phyloP scores from a whole-genome alignment of 2,888 invertebrate species.

The Eustalomyia histrio region DNA sequence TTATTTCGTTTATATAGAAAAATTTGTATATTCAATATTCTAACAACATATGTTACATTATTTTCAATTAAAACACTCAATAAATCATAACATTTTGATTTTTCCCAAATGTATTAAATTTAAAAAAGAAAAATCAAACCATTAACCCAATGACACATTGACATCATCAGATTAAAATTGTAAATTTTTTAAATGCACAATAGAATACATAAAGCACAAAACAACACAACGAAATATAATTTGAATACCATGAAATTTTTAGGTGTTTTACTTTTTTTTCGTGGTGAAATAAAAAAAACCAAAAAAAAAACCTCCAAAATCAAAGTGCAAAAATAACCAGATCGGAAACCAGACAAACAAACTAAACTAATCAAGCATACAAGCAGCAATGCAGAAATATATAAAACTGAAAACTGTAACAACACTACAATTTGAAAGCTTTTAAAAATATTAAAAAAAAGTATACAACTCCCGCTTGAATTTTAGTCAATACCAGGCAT shows the following conservation, averaged over 20 bases:
- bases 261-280: conserved; percentile 24
- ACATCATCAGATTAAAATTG: conserved; percentile 66
- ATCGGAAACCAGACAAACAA: conserved; percentile 60
- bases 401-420: conserved; percentile 38
- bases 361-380: conserved; percentile 56
- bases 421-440: conserved; percentile 55
- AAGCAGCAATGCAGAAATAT: conserved; percentile 22
- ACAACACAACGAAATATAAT: conserved; percentile 44
- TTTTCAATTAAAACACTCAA: no score
- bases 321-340: conserved; percentile 52
- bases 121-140: conserved; percentile 47
- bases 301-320: conserved; percentile 10
- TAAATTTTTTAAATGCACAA: conserved; percentile 20
- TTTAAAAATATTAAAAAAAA: conserved; percentile 59
- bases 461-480: conserved; percentile 52
- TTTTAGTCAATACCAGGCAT: conserved; percentile 8
- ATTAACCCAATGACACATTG: conserved; percentile 68
- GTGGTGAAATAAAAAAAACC: neutral
- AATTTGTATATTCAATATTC: no score
- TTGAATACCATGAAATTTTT: conserved; percentile 44
- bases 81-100: conserved; percentile 22
- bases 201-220: conserved; percentile 4
- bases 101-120: conserved; percentile 52
- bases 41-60: no score
- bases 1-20: no score